A percentile compares a stretch with the other conserved stretches of the same genome.
Conservation (phyloP, 2,888 invertebrate species). For the Rugalucina vietnamica region DNA sequence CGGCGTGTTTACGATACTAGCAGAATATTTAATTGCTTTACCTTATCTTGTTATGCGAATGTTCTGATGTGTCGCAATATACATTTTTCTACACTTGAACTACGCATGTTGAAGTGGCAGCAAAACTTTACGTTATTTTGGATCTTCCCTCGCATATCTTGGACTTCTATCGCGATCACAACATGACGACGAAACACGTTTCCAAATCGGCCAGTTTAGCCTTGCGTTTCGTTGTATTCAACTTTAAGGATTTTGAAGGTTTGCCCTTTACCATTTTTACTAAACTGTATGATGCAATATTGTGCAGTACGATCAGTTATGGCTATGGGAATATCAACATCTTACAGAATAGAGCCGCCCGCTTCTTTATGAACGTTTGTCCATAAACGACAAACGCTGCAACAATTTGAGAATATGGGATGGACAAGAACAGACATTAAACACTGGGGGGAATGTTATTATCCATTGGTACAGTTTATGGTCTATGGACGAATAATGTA, state of each 20-base stretch:
- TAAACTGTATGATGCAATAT: slow-evolving; percentile 11
- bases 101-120: too few relatives aligned
- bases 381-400: not conserved
- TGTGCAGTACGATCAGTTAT: slow-evolving; percentile 1
- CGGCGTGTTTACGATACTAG: too few relatives aligned
- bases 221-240: not conserved
- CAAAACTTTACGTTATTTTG: too few relatives aligned
- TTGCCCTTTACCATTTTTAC: not conserved
- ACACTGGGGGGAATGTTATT: not conserved
- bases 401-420: not conserved
- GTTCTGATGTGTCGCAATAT: too few relatives aligned
- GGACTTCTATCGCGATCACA: not conserved
- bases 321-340: not conserved
- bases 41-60: too few relatives aligned
- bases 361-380: not conserved
- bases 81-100: too few relatives aligned
- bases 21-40: too few relatives aligned
- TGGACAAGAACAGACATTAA: not conserved
- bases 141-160: too few relatives aligned
- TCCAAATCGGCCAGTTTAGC: slow-evolving; percentile 9
- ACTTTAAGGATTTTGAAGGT: not conserved
- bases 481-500: not conserved
- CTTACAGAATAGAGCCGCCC: not conserved
- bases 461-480: not conserved
- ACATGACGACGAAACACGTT: not conserved